Conservation (phyloP, 2,113 vertebrate genomes). For the Felis catus region DNA sequence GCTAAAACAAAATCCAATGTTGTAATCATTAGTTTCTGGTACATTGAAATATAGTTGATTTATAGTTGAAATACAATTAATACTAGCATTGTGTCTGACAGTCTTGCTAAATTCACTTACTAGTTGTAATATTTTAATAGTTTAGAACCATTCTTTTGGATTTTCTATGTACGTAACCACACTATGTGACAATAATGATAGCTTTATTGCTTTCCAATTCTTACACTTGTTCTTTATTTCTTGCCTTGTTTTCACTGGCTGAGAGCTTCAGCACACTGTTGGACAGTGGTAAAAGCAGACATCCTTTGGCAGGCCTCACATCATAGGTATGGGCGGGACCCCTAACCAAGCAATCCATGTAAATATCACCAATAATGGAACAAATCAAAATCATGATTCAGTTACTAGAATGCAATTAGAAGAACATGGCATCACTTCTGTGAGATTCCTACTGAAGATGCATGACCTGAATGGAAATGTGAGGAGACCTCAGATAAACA, state of each 20-base stretch:
- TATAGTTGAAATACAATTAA: neutral
- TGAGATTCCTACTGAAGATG: neutral
- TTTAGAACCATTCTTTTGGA: neutral
- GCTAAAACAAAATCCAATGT: neutral
- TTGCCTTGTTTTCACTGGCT: neutral
- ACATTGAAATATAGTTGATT: neutral
- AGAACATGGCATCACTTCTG: neutral
- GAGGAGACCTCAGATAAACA: neutral
- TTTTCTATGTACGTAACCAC: neutral
- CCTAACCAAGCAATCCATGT: neutral
- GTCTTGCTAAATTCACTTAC: neutral
- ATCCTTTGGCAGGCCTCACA: neutral
- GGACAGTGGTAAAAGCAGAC: neutral
- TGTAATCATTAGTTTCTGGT: neutral
- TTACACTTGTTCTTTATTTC: neutral
- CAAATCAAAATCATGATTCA: neutral
- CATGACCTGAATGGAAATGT: neutral
- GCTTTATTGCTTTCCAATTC: neutral
- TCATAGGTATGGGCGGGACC: neutral
- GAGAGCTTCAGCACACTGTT: neutral
- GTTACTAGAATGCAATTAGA: neutral
- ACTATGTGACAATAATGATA: neutral
- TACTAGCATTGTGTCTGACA: neutral
- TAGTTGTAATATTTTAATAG: neutral
- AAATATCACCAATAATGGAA: neutral